phyloP scores from a whole-genome alignment of 2,113 vertebrate genomes.

The Catharus fuscescens region DNA sequence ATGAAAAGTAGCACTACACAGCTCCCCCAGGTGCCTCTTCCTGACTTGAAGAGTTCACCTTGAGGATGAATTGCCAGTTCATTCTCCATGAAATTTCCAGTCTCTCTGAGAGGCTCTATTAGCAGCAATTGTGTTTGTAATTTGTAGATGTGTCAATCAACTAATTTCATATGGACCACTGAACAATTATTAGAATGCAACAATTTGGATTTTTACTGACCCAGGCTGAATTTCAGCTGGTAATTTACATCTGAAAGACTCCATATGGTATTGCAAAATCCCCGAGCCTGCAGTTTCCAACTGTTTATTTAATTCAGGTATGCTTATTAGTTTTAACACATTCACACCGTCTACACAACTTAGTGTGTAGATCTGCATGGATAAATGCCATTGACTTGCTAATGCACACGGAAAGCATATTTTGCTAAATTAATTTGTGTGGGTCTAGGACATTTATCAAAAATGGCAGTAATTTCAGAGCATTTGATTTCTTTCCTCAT shows the following conservation, averaged over 20 bases:
- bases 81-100: conserved; percentile 39
- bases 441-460: background rate
- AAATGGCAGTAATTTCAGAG: background rate
- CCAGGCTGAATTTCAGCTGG: conserved; percentile 53
- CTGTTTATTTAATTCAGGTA: conserved; percentile 59
- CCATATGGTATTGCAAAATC: conserved; percentile 51
- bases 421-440: background rate
- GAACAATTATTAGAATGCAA: conserved; percentile 58
- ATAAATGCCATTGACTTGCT: background rate
- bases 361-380: background rate
- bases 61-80: conserved; percentile 56
- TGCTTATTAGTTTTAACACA: conserved; percentile 21
- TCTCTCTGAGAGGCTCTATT: conserved; percentile 50
- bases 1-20: conserved; percentile 29
- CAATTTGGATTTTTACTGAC: conserved; percentile 56
- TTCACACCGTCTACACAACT: background rate
- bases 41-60: conserved; percentile 43
- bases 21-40: conserved; percentile 16
- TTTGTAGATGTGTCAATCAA: conserved; percentile 62
- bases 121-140: conserved; percentile 50
- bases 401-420: background rate
- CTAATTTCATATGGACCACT: conserved; percentile 57
- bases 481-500: background rate
- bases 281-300: background rate
- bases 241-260: conserved; percentile 65